phyloP scores from a whole-genome alignment of 2,888 invertebrate species.

The Alloplasta piceator region DNA sequence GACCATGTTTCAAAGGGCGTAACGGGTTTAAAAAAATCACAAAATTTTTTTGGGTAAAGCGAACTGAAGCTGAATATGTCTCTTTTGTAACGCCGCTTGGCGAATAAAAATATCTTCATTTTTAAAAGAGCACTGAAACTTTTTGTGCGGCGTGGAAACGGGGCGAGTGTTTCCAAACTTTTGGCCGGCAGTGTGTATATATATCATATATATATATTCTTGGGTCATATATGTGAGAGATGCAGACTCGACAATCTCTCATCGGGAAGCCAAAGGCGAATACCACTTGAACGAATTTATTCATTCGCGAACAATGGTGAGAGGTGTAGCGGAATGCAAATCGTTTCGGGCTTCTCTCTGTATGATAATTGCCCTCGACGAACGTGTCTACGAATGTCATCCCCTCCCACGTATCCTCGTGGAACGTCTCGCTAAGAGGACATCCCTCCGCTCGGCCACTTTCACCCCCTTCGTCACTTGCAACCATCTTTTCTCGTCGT shows the following conservation, averaged over 20 bases:
- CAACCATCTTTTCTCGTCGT: not conserved
- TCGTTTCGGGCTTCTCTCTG: slow-evolving; percentile 54
- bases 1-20: no score
- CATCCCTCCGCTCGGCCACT: not conserved
- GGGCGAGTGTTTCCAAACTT: no score
- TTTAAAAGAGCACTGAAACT: no score
- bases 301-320: slow-evolving; percentile 65
- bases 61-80: no score
- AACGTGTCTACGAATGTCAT: slow-evolving; percentile 69
- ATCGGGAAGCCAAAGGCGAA: slow-evolving; percentile 43
- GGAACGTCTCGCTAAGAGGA: no score
- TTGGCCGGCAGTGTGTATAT: no score
- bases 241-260: slow-evolving; percentile 18
- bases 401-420: slow-evolving; percentile 10
- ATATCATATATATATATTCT: not conserved
- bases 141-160: no score
- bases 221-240: slow-evolving; percentile 7
- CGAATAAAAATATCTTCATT: no score
- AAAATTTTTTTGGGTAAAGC: no score
- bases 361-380: slow-evolving; percentile 65
- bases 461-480: slow-evolving; percentile 32
- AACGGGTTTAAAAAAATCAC: no score
- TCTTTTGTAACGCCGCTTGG: no score
- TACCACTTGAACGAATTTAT: slow-evolving; percentile 68
- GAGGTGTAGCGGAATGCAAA: slow-evolving; percentile 66